Evolutionary conservation across 2,113 vertebrate species (phyloP).

Genomic region (Saimiri boliviensis): DNA sequence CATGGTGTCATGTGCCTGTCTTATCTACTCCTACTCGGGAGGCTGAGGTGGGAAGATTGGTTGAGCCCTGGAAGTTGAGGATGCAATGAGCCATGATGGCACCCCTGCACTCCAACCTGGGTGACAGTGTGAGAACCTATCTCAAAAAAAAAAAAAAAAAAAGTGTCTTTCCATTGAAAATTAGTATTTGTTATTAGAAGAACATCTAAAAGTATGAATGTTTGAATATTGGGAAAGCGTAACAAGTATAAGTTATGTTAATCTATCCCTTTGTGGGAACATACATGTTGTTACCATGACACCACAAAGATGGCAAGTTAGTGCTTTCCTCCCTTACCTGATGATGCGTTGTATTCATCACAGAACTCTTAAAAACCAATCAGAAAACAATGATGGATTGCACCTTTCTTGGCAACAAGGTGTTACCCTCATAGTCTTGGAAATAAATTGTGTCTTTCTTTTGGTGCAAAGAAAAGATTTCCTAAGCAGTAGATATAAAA

Average conservation of each 20-base stretch:
- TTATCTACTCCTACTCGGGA: too few species aligned
- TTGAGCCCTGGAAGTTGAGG: too few species aligned
- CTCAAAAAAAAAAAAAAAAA: too few species aligned
- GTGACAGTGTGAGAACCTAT: too few species aligned
- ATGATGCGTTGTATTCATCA: neutral
- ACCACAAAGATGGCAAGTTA: neutral
- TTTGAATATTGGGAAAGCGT: neutral
- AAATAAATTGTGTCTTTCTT: constrained; percentile 17
- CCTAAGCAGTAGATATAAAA: constrained; percentile 1
- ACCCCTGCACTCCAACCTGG: too few species aligned
- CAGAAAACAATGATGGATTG: neutral
- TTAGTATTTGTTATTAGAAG: neutral
- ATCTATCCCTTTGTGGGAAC: neutral
- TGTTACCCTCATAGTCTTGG: neutral
- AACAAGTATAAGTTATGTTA: neutral
- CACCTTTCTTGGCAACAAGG: neutral
- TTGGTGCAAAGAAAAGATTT: constrained; percentile 10
- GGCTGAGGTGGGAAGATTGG: too few species aligned
- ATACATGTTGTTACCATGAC: neutral
- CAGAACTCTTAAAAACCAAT: neutral
- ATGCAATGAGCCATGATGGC: too few species aligned
- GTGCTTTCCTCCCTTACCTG: neutral
- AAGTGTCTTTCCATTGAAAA: neutral
- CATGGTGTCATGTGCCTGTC: too few species aligned
- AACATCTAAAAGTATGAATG: neutral